phyloP scores from a whole-genome alignment of 2,888 invertebrate species.

The Smittia aterrima region DNA sequence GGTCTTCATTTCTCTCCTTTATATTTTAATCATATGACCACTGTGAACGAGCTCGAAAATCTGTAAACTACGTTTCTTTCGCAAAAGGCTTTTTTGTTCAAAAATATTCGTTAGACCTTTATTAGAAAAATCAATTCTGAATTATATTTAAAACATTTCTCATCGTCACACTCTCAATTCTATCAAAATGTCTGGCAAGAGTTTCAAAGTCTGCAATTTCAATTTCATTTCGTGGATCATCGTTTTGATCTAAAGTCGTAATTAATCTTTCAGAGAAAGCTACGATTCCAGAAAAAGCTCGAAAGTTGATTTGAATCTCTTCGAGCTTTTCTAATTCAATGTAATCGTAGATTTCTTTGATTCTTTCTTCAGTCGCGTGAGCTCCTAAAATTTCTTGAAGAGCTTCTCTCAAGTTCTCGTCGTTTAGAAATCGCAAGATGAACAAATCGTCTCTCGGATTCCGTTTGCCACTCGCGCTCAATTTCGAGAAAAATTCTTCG shows the following conservation, averaged over 20 bases:
- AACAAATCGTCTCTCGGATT: conserved; percentile 45
- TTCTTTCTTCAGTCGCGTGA: conserved; percentile 51
- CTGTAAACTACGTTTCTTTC: too few species aligned
- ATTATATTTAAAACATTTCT: conserved; percentile 48
- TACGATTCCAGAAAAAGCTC: conserved; percentile 76
- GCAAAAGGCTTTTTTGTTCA: too few species aligned
- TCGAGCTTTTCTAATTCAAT: conserved; percentile 46
- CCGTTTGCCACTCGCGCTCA: conserved; percentile 43
- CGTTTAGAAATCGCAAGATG: conserved; percentile 46
- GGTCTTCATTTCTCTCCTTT: not conserved
- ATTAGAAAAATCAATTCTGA: conserved; percentile 13
- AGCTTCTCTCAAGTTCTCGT: conserved; percentile 49
- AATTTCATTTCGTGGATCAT: conserved; percentile 72
- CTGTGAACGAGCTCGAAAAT: too few species aligned
- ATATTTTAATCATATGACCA: not conserved
- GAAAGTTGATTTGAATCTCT: conserved; percentile 60
- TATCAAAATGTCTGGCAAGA: conserved; percentile 59
- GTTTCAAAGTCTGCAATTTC: conserved; percentile 69
- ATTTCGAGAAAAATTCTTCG: conserved; percentile 45
- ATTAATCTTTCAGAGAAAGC: conserved; percentile 72
- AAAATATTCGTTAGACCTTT: too few species aligned
- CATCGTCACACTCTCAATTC: conserved; percentile 51
- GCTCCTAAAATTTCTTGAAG: conserved; percentile 54
- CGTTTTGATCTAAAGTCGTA: conserved; percentile 59
- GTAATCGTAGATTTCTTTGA: conserved; percentile 47